Conservation (phyloP, 2,888 invertebrate genomes). For the Plemyria rubiginata region DNA sequence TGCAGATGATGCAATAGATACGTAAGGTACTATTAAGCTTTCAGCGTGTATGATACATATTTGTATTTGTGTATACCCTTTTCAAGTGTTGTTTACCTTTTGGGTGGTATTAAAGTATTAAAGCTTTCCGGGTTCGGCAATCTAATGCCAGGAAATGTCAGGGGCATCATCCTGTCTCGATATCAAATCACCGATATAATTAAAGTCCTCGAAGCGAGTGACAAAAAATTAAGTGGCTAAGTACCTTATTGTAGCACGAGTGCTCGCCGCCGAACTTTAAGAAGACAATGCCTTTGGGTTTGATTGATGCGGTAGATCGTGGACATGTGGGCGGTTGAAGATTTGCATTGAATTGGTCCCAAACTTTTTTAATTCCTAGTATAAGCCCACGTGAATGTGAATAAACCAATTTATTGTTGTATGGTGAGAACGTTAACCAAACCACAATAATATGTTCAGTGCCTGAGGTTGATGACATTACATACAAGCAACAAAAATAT, state of each 20-base stretch:
- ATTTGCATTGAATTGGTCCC: slow-evolving; percentile 81
- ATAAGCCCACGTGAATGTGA: slow-evolving; percentile 66
- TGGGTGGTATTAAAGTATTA: slow-evolving; percentile 7
- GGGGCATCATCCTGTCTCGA: slow-evolving; percentile 60
- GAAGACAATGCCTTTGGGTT: slow-evolving; percentile 59
- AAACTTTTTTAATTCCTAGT: slow-evolving; percentile 62
- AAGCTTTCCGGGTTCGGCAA: slow-evolving; percentile 78
- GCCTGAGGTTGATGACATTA: slow-evolving; percentile 8
- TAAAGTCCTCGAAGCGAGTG: slow-evolving; percentile 61
- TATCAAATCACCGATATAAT: slow-evolving; percentile 70
- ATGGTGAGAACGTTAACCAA: slow-evolving; percentile 1
- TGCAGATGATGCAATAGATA: background rate
- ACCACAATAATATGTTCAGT: background rate
- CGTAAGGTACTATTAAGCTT: background rate
- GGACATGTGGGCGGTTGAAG: slow-evolving; percentile 64
- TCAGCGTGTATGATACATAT: background rate
- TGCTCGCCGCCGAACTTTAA: slow-evolving; percentile 40
- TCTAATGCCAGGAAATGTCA: slow-evolving; percentile 74
- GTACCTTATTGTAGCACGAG: slow-evolving; percentile 39
- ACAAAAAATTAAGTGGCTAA: slow-evolving; percentile 66
- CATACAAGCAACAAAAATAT: slow-evolving; percentile 12
- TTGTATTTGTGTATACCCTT: background rate
- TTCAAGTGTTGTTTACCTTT: background rate
- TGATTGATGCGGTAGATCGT: slow-evolving; percentile 74
- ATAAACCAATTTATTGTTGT: slow-evolving; percentile 40